Base-by-base conservation (phyloP, 2,797 vertebrate genomes). In the Myripristis jacobus region DNA sequence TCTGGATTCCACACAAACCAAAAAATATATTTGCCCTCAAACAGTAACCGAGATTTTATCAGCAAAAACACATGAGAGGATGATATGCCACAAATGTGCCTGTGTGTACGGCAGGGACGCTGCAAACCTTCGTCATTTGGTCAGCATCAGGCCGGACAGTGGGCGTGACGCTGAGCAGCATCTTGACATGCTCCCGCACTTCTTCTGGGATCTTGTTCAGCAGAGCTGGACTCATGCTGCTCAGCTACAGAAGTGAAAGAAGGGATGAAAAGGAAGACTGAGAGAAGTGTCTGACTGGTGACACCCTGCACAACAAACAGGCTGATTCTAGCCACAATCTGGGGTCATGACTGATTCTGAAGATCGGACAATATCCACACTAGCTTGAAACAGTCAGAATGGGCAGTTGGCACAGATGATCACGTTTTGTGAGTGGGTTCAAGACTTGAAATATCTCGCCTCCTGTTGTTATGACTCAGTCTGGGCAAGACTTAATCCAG, bases 141-240 rank as follows among this genome's bases (percentile, higher is more conserved):
- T 99, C 98, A 10, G 98, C 96, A 0, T 99, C 98, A 13, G 98
- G 98, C 70, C 98, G 95, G 69, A 99, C 97, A 18, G 94, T 94
- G 5, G 96, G 93, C 22, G 97, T 95, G 56, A 99, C 95, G 13
- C 97, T 99, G 71, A 99, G 91, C 77, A 99, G 93, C 53, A 99
- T 95, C 90, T 99, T 99, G 50, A 96, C 94, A 0, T 99, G 97
- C 22, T 99, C 96, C 55, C 95, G 91, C 64, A 98, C 98, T 43
- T 96, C 96, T 60, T 98, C 96, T 0, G 98, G 98, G 77, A 99
- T 93, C 79, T 93, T 95, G 71, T 93, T 95, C 71, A 99, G 91
- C 66, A 94, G 79, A 24, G 90, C 90, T 58, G 96, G 96, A 85
- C 88, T 95, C 81, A 99, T 95, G 76, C 93, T 96, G 91, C 95